Conservation (phyloP, 2,888 invertebrate genomes). For the Andrena marginata region DNA sequence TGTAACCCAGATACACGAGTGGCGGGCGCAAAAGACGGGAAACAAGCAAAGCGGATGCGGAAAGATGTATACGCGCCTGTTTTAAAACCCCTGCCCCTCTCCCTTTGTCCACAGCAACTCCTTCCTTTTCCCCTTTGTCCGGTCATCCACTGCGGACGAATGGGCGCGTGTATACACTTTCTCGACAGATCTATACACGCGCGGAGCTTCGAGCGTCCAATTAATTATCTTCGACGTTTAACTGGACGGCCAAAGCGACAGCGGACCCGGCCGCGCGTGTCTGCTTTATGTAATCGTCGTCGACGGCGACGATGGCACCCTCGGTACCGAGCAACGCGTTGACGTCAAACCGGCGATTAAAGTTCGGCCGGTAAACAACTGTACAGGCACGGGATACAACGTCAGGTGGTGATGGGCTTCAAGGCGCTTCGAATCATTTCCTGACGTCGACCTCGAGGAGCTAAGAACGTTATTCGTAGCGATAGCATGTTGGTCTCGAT, state of each 20-base stretch:
- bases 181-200: not conserved
- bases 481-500: too few species aligned
- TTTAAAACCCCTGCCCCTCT: conserved; percentile 2
- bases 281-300: conserved; percentile 28
- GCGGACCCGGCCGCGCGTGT: conserved; percentile 16
- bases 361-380: conserved; percentile 27
- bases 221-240: conserved; percentile 18
- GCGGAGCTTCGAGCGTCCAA: not conserved
- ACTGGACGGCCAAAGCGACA: conserved; percentile 17
- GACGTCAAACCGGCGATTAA: conserved; percentile 55
- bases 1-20: conserved; percentile 48
- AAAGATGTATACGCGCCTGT: conserved; percentile 18
- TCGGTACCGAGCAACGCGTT: conserved; percentile 3
- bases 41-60: conserved; percentile 6
- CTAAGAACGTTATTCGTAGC: too few species aligned
- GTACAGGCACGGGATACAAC: not conserved
- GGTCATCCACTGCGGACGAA: not conserved
- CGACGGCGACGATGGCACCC: conserved; percentile 6
- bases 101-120: not conserved
- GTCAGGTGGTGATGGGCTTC: not conserved
- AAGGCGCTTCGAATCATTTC: too few species aligned
- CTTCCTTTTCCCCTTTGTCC: conserved; percentile 4
- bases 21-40: conserved; percentile 18
- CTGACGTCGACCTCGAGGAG: too few species aligned
- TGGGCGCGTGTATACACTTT: not conserved